A percentile compares a stretch with the other conserved stretches of the same genome.
Conservation (phyloP, 2,888 invertebrate species). For the Vandiemenella viatica region DNA sequence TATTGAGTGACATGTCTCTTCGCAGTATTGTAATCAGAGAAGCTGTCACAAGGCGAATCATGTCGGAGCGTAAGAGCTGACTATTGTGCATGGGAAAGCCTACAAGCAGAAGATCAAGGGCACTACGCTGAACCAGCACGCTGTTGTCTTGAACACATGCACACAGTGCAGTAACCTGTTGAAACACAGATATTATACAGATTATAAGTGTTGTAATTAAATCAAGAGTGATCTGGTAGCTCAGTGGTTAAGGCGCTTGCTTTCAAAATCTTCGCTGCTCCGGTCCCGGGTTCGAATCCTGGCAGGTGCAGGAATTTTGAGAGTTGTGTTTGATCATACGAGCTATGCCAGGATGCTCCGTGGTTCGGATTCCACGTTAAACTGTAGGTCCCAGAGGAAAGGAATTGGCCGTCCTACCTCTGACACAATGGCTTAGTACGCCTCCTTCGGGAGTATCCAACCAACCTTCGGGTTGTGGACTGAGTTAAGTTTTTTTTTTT, state of each 20-base stretch:
- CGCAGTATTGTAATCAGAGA: slow-evolving; percentile 59
- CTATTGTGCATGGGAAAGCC: slow-evolving; percentile 76
- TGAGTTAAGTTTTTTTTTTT: too few species aligned
- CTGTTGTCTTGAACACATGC: slow-evolving; percentile 64
- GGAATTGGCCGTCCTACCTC: too few species aligned
- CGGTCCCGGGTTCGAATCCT: too few species aligned
- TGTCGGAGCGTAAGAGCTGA: slow-evolving; percentile 49
- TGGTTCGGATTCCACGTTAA: too few species aligned
- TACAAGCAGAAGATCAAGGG: slow-evolving; percentile 63
- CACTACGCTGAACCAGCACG: slow-evolving; percentile 71
- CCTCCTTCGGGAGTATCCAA: too few species aligned
- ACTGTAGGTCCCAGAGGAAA: too few species aligned
- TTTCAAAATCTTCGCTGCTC: not conserved
- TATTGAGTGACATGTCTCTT: slow-evolving; percentile 77
- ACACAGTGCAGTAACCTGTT: slow-evolving; percentile 57
- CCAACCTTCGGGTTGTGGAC: too few species aligned
- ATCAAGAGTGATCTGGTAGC: not conserved
- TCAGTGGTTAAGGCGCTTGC: not conserved
- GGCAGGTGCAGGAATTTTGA: too few species aligned
- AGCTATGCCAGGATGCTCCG: too few species aligned
- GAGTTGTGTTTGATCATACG: too few species aligned
- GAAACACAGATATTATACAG: not conserved
- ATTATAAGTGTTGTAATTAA: not conserved
- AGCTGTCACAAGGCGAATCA: slow-evolving; percentile 56
- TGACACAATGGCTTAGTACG: too few species aligned